Evolutionary conservation across 2,113 vertebrate species (phyloP).

Genomic region (Ctenodactylus gundi): DNA sequence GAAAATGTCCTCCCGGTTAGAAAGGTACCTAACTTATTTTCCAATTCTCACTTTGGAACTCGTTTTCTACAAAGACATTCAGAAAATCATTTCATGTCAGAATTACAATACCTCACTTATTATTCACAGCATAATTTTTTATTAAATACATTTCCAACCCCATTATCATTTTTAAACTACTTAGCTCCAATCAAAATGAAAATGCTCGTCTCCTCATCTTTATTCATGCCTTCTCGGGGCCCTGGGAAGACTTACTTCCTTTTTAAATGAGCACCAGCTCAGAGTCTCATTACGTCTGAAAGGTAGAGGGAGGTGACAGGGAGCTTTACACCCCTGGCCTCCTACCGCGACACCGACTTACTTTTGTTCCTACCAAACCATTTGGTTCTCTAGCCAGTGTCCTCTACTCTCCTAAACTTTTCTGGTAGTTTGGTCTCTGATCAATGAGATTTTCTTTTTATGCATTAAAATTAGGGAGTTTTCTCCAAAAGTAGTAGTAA

Average conservation of each 20-base stretch:
- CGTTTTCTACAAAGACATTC: conserved; percentile 36
- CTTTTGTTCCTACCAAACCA: neutral
- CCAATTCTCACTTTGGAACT: conserved; percentile 57
- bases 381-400: neutral
- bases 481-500: neutral
- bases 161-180: conserved; percentile 72
- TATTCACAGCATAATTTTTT: conserved; percentile 76
- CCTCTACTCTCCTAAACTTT: neutral
- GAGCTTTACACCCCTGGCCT: neutral
- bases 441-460: conserved; percentile 28
- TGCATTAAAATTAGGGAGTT: conserved; percentile 41
- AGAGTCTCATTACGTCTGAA: conserved; percentile 12
- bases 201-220: conserved; percentile 69
- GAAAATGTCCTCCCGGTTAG: conserved; percentile 8
- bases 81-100: conserved; percentile 64
- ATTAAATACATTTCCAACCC: conserved; percentile 68
- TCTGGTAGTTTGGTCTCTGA: neutral
- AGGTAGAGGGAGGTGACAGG: conserved; percentile 6
- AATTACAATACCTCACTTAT: conserved; percentile 67
- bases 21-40: conserved; percentile 28
- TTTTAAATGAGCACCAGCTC: conserved; percentile 48
- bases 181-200: conserved; percentile 73
- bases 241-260: conserved; percentile 38
- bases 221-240: conserved; percentile 54
- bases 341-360: neutral